A percentile compares a stretch with the other conserved stretches of the same genome.
Conservation (phyloP, 2,888 invertebrate species). For the Mantis religiosa region DNA sequence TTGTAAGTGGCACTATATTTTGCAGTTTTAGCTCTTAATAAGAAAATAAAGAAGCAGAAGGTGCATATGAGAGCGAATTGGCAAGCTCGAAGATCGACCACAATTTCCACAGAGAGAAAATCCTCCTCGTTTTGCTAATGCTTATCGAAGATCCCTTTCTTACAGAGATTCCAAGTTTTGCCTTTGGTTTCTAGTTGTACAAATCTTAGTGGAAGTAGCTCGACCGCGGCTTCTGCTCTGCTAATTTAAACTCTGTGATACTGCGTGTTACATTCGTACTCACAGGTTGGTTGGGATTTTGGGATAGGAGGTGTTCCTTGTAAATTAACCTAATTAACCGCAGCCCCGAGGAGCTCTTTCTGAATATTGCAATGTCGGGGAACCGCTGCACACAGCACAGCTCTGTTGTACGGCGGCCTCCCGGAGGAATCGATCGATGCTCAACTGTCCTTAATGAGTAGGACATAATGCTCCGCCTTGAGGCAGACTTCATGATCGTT, state of each 20-base stretch:
- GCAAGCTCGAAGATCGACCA: too few relatives aligned
- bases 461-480: background rate
- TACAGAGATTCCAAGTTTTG: background rate
- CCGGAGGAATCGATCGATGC: background rate
- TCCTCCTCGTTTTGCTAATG: background rate
- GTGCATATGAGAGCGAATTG: too few relatives aligned
- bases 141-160: too few relatives aligned
- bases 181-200: too few relatives aligned
- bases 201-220: too few relatives aligned
- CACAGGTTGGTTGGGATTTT: background rate
- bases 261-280: background rate
- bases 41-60: too few relatives aligned
- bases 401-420: background rate
- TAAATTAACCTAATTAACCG: conserved; percentile 23
- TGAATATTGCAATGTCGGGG: conserved; percentile 35
- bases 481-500: too few relatives aligned
- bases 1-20: too few relatives aligned
- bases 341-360: conserved; percentile 34
- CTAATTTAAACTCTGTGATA: background rate
- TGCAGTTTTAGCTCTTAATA: too few relatives aligned
- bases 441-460: background rate
- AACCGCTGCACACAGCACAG: background rate
- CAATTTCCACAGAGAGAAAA: background rate
- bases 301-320: background rate
- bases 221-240: background rate